phyloP scores from a whole-genome alignment of 2,888 invertebrate species.

The Atethmia centrago region DNA sequence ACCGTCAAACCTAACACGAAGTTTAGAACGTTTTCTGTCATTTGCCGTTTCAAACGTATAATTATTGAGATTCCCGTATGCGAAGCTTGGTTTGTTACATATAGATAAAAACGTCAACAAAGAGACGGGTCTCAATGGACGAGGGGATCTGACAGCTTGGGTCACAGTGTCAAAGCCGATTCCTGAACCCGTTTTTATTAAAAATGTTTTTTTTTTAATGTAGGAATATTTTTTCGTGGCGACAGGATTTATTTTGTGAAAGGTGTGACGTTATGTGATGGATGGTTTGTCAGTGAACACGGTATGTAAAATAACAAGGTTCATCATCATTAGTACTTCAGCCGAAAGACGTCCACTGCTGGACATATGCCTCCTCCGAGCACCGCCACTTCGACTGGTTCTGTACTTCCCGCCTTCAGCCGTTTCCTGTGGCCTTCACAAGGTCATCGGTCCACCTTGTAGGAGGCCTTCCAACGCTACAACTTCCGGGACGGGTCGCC shows the following conservation, averaged over 20 bases:
- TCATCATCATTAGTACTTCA: too few relatives aligned
- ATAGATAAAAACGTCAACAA: slow-evolving; percentile 66
- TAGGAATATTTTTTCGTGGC: slow-evolving; percentile 2
- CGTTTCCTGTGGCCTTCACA: too few relatives aligned
- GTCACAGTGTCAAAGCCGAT: slow-evolving; percentile 67
- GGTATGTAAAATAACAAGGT: background rate
- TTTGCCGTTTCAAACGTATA: slow-evolving; percentile 58
- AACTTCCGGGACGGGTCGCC: too few relatives aligned
- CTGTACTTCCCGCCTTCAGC: too few relatives aligned
- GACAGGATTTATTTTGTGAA: slow-evolving; percentile 10
- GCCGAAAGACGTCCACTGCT: too few relatives aligned
- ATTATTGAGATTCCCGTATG: slow-evolving; percentile 58
- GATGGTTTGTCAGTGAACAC: background rate
- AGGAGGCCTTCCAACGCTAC: too few relatives aligned
- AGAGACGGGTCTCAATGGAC: slow-evolving; percentile 64
- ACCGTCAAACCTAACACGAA: background rate
- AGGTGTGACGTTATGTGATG: background rate
- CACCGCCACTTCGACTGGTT: too few relatives aligned
- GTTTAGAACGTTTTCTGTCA: slow-evolving; percentile 38
- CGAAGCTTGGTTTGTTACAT: slow-evolving; percentile 57
- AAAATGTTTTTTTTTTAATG: slow-evolving; percentile 42
- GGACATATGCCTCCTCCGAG: too few relatives aligned
- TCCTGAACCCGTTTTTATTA: slow-evolving; percentile 51
- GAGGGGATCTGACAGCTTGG: slow-evolving; percentile 70
- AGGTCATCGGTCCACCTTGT: too few relatives aligned